Evolutionary conservation across 1,140 invertebrate species (phyloP).

Genomic region (Cyphomyrmex costatus): DNA sequence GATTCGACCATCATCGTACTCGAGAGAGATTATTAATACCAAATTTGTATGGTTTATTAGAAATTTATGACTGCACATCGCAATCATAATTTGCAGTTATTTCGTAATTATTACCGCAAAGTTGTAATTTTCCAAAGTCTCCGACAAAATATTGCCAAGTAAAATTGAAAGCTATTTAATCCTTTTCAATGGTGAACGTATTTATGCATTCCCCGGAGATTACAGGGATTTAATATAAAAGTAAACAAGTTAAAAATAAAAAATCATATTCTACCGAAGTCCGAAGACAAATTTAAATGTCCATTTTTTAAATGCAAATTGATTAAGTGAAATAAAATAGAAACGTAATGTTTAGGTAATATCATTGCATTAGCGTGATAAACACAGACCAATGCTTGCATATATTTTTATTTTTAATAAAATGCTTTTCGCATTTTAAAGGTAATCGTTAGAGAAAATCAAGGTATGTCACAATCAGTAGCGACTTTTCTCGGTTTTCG

Average conservation of each 20-base stretch:
- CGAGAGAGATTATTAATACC: constrained; percentile 54
- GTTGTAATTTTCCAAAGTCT: constrained; percentile 54
- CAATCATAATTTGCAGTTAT: constrained; percentile 47
- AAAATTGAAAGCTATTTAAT: constrained; percentile 61
- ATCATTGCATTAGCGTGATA: background rate
- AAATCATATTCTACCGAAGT: background rate
- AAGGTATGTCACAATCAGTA: constrained; percentile 16
- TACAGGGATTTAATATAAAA: background rate
- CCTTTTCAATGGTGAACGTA: background rate
- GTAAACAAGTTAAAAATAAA: background rate
- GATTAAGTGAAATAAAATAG: background rate
- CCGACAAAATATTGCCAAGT: constrained; percentile 38
- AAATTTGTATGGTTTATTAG: constrained; percentile 60
- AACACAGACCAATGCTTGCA: background rate
- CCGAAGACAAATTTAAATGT: background rate
- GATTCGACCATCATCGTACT: constrained; percentile 40
- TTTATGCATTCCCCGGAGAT: constrained; percentile 25
- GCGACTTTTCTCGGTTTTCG: constrained; percentile 13
- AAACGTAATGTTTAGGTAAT: background rate
- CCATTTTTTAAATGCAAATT: background rate
- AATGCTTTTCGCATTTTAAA: constrained; percentile 11
- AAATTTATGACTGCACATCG: constrained; percentile 40
- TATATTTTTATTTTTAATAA: constrained; percentile 28
- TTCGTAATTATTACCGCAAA: constrained; percentile 52
- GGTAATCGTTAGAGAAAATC: constrained; percentile 30